phyloP scores from a whole-genome alignment of 1,140 invertebrate species.

The Metopolophium dirhodum region DNA sequence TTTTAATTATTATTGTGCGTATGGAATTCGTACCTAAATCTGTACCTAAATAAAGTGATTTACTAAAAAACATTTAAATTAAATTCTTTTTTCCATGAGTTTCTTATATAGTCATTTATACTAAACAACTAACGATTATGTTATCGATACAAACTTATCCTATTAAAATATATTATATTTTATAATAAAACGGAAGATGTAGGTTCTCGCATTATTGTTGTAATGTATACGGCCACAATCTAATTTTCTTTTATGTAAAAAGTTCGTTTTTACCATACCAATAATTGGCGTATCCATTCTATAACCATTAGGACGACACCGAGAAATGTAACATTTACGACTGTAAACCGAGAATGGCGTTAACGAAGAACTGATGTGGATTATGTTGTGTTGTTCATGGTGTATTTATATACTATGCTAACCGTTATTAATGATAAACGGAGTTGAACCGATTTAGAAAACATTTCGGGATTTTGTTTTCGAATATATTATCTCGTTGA shows the following conservation, averaged over 20 bases:
- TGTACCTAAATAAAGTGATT: background rate
- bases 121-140: background rate
- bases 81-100: background rate
- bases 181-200: background rate
- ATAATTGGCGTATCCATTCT: background rate
- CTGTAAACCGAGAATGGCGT: background rate
- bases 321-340: background rate
- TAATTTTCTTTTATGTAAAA: constrained; percentile 20
- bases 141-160: background rate
- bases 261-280: background rate
- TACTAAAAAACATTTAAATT: background rate
- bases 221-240: background rate
- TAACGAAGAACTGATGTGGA: background rate
- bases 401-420: background rate
- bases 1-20: background rate
- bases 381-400: background rate
- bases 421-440: background rate
- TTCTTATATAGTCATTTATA: background rate
- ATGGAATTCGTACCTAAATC: no score
- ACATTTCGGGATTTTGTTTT: background rate
- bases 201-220: background rate
- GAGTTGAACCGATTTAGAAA: background rate
- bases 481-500: background rate
- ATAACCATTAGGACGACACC: background rate
- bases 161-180: background rate